These are phyloP conservation scores for Mylabris sibirica DNA, from an alignment of 2,888 invertebrate species.

Conservation along the genomic window DNA sequence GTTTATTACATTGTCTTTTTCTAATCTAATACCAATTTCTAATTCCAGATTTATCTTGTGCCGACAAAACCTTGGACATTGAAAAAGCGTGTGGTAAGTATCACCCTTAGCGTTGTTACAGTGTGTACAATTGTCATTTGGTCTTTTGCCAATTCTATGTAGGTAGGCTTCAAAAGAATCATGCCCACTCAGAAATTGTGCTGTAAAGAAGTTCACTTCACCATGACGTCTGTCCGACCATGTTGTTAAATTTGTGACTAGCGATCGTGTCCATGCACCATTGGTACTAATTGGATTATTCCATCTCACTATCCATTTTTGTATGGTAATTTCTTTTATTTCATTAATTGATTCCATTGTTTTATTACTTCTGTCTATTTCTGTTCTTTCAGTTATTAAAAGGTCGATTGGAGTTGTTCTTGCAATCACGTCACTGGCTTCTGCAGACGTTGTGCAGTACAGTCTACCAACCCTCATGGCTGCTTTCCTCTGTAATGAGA, in stretches of 20 bases:
- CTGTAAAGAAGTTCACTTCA: too few relatives aligned
- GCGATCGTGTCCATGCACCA: neutral
- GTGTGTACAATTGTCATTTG: too few relatives aligned
- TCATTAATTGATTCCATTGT: neutral
- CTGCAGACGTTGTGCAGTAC: neutral
- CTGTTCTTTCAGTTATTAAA: neutral
- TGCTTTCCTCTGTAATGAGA: slow-evolving; percentile 2
- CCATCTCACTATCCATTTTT: neutral
- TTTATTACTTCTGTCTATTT: neutral
- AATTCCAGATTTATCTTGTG: too few relatives aligned
- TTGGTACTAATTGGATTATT: neutral
- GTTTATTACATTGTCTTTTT: too few relatives aligned
- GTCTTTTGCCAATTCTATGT: too few relatives aligned
- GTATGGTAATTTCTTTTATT: slow-evolving; percentile 3
- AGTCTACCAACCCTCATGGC: neutral
- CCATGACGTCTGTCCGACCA: neutral
- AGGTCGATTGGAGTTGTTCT: neutral
- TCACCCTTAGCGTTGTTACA: too few relatives aligned
- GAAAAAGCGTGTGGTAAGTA: too few relatives aligned
- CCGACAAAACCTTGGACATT: too few relatives aligned
- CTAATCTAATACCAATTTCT: too few relatives aligned
- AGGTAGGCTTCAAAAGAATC: too few relatives aligned
- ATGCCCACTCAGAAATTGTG: too few relatives aligned
- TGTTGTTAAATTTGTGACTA: neutral
- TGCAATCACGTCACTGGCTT: slow-evolving; percentile 6